A percentile compares a stretch with the other conserved stretches of the same genome.
Conservation (phyloP, 1,140 invertebrate genomes). For the Trichoplusia ni region DNA sequence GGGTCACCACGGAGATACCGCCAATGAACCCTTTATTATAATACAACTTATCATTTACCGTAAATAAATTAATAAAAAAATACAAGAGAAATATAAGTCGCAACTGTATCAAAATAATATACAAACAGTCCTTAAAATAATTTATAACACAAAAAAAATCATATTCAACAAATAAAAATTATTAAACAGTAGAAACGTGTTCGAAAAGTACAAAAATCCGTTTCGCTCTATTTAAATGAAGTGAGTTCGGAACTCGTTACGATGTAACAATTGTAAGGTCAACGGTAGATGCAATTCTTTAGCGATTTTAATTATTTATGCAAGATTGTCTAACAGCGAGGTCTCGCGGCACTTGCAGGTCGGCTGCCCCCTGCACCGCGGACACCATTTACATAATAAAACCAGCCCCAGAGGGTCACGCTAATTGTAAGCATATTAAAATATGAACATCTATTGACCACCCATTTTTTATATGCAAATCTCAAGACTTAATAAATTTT, state of each 20-base stretch:
- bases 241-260: neutral
- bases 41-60: no score
- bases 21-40: no score
- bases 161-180: neutral
- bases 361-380: constrained; percentile 57
- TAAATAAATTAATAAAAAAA: no score
- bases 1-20: no score
- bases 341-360: constrained; percentile 48
- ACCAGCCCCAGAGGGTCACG: constrained; percentile 41
- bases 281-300: constrained; percentile 36
- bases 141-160: neutral
- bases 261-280: constrained; percentile 13
- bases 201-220: constrained; percentile 19
- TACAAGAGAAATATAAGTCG: no score
- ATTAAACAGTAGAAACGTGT: neutral
- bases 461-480: constrained; percentile 22
- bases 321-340: constrained; percentile 64
- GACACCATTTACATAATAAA: constrained; percentile 67
- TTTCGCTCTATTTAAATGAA: neutral
- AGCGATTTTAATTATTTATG: constrained; percentile 62
- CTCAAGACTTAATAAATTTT: neutral
- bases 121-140: no score
- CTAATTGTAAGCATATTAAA: constrained; percentile 53
- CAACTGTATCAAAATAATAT: no score
- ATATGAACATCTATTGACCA: constrained; percentile 10